Base-by-base conservation (phyloP, 2,888 invertebrate genomes). In the Nomada flava region DNA sequence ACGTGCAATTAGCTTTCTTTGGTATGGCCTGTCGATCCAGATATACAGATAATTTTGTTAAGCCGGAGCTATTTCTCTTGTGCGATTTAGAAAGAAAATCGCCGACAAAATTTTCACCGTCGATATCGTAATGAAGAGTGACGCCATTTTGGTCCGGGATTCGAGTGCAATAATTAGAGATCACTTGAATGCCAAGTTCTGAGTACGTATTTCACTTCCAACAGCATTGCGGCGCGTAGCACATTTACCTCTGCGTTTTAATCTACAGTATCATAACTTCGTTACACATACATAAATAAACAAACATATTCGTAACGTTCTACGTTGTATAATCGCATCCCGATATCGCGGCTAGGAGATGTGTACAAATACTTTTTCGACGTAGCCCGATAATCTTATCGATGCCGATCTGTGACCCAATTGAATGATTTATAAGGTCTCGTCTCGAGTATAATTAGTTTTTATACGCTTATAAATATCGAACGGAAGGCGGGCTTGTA, bases 401-500 rank as follows among this genome's bases (percentile, higher is more conserved):
- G 60, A 55, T 42, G 47, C 36, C 65, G 77, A 72, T 78, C 71
- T 78, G 23, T 67, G 79, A 78, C 72, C 79, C 55, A 60, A 11
- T 20, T 50, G 78, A 72, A 57, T 60, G 78, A 67, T 79, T 79
- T 72, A 78, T 62, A 78, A 67, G 67, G 65, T 70, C 50, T 26
- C 42, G 50, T 70, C 55, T 42, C 42, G 50, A 60, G 55, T 52
- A 72, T 72, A 72, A 79, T 53, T 64, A 77, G 64, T 36, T 64
- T 77, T 79, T 60, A 11, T 65, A 60, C 50, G 50, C 52, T 36
- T 47, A 64, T 36, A 42, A 76, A 76, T 76, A 57, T 59, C 69
- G 52, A 42, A 63, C 29, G 5, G 26, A 26, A 57, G 68, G 68
- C 57, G 57, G 42, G n/a, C 10, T 1, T 53, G 20, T 60, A 23